phyloP scores from a whole-genome alignment of 2,888 invertebrate genomes.

The Xiphydria camelus region DNA sequence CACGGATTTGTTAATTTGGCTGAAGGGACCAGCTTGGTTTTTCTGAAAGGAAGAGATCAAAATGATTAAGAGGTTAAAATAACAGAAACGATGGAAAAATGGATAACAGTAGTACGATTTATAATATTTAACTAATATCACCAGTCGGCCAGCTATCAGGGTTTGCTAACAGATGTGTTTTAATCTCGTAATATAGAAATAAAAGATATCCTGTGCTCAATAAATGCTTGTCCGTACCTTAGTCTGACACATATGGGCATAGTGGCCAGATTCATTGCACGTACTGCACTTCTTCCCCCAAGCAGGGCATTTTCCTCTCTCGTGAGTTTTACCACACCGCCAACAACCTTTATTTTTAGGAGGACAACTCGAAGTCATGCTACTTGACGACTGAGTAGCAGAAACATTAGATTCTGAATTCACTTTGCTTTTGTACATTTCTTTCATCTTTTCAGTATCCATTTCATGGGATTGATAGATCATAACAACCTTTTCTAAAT shows the following conservation, averaged over 20 bases:
- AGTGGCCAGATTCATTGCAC: constrained; percentile 23
- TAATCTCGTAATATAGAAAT: too few species aligned
- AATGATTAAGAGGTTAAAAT: not conserved
- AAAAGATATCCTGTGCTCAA: too few species aligned
- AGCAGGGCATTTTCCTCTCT: constrained; percentile 24
- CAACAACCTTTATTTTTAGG: constrained; percentile 12
- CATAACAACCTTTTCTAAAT: constrained; percentile 8
- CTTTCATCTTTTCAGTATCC: not conserved
- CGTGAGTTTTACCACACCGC: constrained; percentile 24
- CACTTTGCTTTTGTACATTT: not conserved
- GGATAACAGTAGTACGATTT: not conserved
- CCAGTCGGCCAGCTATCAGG: not conserved
- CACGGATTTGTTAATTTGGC: not conserved
- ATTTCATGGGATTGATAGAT: constrained; percentile 16
- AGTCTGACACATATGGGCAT: not conserved
- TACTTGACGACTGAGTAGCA: constrained; percentile 6
- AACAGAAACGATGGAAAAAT: not conserved
- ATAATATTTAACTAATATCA: not conserved
- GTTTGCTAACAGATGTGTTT: not conserved
- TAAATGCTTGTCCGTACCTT: not conserved
- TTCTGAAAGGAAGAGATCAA: not conserved
- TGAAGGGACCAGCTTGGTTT: not conserved
- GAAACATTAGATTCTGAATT: constrained; percentile 13
- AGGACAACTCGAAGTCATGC: not conserved
- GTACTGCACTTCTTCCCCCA: constrained; percentile 22